Conservation (phyloP, 2,888 invertebrate genomes). For the Rhogogaster chlorosoma region DNA sequence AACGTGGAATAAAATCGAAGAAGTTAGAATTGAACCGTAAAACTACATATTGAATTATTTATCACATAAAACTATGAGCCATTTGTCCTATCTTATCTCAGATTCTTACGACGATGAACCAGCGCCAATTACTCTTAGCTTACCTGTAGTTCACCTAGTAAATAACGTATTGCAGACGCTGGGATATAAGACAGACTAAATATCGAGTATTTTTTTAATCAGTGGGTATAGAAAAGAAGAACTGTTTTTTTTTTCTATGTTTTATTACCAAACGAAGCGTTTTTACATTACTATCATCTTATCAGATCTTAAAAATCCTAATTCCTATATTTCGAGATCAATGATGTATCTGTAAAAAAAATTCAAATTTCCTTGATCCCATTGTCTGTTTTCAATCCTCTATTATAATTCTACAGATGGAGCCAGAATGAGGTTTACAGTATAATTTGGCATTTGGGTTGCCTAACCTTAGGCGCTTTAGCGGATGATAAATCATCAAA, state of each 20-base stretch:
- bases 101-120: background rate
- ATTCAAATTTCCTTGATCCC: background rate
- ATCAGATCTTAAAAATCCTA: background rate
- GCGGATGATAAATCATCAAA: background rate
- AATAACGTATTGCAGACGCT: background rate
- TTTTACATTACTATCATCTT: background rate
- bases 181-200: background rate
- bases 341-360: conserved; percentile 33
- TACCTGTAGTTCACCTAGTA: background rate
- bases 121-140: background rate
- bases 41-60: background rate
- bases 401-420: background rate
- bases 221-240: background rate
- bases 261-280: conserved; percentile 24
- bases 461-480: background rate
- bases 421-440: background rate
- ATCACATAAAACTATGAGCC: background rate
- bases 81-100: background rate
- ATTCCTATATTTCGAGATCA: conserved; percentile 23
- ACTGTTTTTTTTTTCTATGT: background rate
- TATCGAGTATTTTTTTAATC: background rate
- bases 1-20: background rate
- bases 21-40: background rate
- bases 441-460: background rate
- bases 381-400: background rate